phyloP scores from a whole-genome alignment of 2,113 vertebrate genomes.

The Gulo gulo region DNA sequence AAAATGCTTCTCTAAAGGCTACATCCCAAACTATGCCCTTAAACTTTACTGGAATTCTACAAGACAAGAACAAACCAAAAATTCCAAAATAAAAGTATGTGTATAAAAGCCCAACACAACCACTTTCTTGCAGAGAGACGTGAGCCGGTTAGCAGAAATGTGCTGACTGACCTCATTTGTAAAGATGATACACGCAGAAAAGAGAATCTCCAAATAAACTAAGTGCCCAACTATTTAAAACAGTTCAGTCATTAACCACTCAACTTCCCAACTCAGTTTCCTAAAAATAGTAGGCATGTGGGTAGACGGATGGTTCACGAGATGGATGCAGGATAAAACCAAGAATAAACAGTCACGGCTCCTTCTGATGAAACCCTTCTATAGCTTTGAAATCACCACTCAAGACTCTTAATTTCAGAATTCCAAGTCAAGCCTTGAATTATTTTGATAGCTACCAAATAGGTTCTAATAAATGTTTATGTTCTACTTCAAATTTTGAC shows the following conservation, averaged over 20 bases:
- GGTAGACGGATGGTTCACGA: slow-evolving; percentile 1
- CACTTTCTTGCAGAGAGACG: background rate
- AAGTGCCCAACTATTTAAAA: slow-evolving; percentile 53
- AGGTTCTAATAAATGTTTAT: background rate
- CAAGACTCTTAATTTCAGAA: background rate
- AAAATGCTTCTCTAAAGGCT: background rate
- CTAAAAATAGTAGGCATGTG: slow-evolving; percentile 37
- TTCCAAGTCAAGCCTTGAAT: slow-evolving; percentile 25
- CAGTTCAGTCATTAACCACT: slow-evolving; percentile 40
- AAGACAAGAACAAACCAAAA: slow-evolving; percentile 23
- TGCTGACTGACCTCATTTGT: slow-evolving; percentile 30
- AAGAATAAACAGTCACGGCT: background rate
- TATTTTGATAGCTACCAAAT: slow-evolving; percentile 28
- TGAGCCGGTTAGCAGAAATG: slow-evolving; percentile 26
- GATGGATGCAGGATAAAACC: background rate
- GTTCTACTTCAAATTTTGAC: slow-evolving; percentile 8
- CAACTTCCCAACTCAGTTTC: background rate
- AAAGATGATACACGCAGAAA: slow-evolving; percentile 1
- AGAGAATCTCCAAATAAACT: slow-evolving; percentile 62
- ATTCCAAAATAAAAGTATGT: slow-evolving; percentile 32
- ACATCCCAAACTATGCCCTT: slow-evolving; percentile 4
- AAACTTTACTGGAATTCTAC: background rate
- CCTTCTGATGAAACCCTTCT: background rate
- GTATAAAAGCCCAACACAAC: background rate
- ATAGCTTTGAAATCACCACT: background rate